Evolutionary conservation across 2,888 invertebrate species (phyloP).

Genomic region (Salpingus planirostris): DNA sequence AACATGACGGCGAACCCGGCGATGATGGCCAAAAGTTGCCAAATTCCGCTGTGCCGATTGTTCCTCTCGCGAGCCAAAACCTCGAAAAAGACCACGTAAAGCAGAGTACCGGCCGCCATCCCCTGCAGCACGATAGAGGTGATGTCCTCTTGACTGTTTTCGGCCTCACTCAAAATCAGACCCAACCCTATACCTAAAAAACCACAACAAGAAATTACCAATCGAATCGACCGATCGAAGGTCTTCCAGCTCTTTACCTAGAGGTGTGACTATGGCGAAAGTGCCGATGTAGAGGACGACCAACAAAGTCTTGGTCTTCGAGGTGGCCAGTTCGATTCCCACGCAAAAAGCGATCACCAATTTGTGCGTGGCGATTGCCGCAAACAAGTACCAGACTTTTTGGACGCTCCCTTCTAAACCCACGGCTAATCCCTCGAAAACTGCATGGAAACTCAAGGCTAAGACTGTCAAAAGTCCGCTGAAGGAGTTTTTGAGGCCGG

Average conservation of each 20-base stretch:
- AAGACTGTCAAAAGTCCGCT: conserved; percentile 54
- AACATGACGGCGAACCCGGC: conserved; percentile 52
- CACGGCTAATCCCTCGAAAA: conserved; percentile 61
- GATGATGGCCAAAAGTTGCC: conserved; percentile 49
- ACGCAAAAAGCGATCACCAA: conserved; percentile 59
- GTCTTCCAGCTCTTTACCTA: conserved; percentile 35
- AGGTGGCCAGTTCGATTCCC: conserved; percentile 53
- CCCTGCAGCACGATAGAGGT: conserved; percentile 55
- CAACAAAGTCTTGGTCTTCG: conserved; percentile 42
- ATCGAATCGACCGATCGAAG: background rate
- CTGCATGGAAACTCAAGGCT: conserved; percentile 59
- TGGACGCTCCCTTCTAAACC: conserved; percentile 51
- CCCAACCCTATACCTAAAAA: conserved; percentile 57
- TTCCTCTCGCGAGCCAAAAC: conserved; percentile 62
- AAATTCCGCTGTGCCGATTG: conserved; percentile 49
- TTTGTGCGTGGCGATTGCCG: conserved; percentile 59
- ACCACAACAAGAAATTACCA: background rate
- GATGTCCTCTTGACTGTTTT: conserved; percentile 35
- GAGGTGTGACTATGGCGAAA: conserved; percentile 58
- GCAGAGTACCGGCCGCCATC: conserved; percentile 67
- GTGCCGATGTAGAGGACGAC: conserved; percentile 50
- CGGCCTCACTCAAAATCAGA: conserved; percentile 44
- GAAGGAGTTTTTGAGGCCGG: conserved; percentile 43
- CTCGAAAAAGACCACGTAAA: conserved; percentile 76
- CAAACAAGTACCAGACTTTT: conserved; percentile 54